A percentile compares a stretch with the other conserved stretches of the same genome.
These are phyloP conservation scores for Myripristis jacobus DNA, from an alignment of 2,797 vertebrate genomes.

Conservation along the genomic window DNA sequence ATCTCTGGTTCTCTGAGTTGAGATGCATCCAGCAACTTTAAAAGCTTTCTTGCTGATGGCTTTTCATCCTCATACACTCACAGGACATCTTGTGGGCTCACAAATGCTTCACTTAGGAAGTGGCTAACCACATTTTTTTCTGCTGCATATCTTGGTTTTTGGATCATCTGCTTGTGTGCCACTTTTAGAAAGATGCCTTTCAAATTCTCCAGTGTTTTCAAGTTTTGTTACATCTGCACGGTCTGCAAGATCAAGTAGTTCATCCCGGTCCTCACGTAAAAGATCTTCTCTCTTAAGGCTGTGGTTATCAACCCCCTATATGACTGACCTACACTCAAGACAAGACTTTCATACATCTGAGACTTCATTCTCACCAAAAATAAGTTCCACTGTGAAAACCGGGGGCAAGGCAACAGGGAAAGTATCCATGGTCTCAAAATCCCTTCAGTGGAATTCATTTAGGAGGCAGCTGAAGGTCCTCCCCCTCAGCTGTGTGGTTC, in stretches of 20 bases:
- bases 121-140: constrained; percentile 28
- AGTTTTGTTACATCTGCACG: constrained; percentile 31
- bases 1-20: too few relatives aligned
- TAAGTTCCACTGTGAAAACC: constrained; percentile 41
- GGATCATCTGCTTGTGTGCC: constrained; percentile 53
- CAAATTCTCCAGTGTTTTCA: constrained; percentile 41
- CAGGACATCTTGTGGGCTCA: constrained; percentile 16
- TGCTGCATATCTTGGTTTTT: constrained; percentile 50
- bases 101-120: constrained; percentile 6
- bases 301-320: constrained; percentile 45
- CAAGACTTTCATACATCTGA: constrained; percentile 43
- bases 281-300: constrained; percentile 39
- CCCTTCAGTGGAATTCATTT: constrained; percentile 49
- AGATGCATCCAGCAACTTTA: too few relatives aligned
- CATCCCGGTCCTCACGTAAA: constrained; percentile 35
- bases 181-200: constrained; percentile 48
- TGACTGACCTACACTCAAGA: constrained; percentile 48
- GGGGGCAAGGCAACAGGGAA: constrained; percentile 31
- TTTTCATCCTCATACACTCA: constrained; percentile 40
- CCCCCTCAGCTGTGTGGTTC: constrained; percentile 45
- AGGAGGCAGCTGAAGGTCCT: constrained; percentile 49
- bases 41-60: too few relatives aligned
- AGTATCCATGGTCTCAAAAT: constrained; percentile 50
- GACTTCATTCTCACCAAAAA: constrained; percentile 43
- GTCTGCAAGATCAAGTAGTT: constrained; percentile 46